Evolutionary conservation across 2,888 invertebrate genomes (phyloP).

Genomic region (Parnassius apollo): DNA sequence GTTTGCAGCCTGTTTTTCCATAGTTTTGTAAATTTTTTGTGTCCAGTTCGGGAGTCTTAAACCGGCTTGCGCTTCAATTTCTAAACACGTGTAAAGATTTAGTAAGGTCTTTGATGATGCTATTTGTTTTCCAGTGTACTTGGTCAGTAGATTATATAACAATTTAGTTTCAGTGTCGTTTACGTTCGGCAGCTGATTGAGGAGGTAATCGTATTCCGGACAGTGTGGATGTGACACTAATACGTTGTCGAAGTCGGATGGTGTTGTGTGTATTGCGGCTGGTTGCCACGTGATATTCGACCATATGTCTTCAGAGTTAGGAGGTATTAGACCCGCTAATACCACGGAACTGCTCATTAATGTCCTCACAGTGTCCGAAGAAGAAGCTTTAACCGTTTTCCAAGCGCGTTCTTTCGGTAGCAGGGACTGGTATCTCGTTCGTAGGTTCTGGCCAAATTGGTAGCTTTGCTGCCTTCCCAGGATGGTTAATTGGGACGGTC

Average conservation of each 20-base stretch:
- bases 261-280: slow-evolving; percentile 17
- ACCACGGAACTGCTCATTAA: slow-evolving; percentile 29
- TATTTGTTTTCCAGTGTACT: slow-evolving; percentile 21
- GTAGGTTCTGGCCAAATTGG: slow-evolving; percentile 24
- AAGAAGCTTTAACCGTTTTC: slow-evolving; percentile 24
- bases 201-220: slow-evolving; percentile 12
- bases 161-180: slow-evolving; percentile 8
- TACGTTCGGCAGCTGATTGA: slow-evolving; percentile 9
- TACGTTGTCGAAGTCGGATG: slow-evolving; percentile 16
- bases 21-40: slow-evolving; percentile 6
- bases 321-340: slow-evolving; percentile 29
- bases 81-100: slow-evolving; percentile 26
- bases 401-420: slow-evolving; percentile 23
- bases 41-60: slow-evolving; percentile 29
- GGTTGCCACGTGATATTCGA: slow-evolving; percentile 29
- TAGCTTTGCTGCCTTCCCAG: slow-evolving; percentile 28
- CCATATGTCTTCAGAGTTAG: slow-evolving; percentile 22
- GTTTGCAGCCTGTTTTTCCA: slow-evolving; percentile 20
- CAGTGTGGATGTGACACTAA: slow-evolving; percentile 20
- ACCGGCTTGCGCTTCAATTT: slow-evolving; percentile 26
- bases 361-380: slow-evolving; percentile 24
- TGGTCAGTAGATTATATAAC: slow-evolving; percentile 19
- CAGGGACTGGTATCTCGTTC: slow-evolving; percentile 23
- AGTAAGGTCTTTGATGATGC: slow-evolving; percentile 2
- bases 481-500: slow-evolving; percentile 27